A percentile compares a stretch with the other conserved stretches of the same genome.
Evolutionary conservation across 1,140 invertebrate genomes (phyloP).

Genomic region (Achroia grisella): DNA sequence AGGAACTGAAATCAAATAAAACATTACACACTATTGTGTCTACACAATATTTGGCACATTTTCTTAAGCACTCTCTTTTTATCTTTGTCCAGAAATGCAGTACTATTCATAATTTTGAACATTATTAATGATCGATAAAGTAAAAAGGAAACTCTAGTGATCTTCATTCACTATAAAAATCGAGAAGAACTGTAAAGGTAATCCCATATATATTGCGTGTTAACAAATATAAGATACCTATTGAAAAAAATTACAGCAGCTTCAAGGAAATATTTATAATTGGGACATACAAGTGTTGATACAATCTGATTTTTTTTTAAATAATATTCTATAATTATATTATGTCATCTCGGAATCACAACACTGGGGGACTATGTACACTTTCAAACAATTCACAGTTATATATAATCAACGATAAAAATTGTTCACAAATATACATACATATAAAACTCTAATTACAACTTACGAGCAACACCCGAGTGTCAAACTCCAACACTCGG

Average conservation of each 20-base stretch:
- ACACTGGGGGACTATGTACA: constrained; percentile 62
- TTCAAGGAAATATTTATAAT: constrained; percentile 23
- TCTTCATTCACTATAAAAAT: too few relatives aligned
- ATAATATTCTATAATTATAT: constrained; percentile 18
- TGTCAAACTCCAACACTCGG: not conserved
- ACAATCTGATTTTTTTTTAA: constrained; percentile 18
- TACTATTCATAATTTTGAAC: too few relatives aligned
- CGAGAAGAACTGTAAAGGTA: too few relatives aligned
- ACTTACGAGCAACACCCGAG: constrained; percentile 19
- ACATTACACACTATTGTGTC: constrained; percentile 24
- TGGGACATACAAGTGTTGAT: constrained; percentile 25
- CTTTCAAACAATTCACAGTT: constrained; percentile 26
- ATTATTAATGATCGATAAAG: too few relatives aligned
- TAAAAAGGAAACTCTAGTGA: too few relatives aligned
- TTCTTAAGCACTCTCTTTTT: not conserved
- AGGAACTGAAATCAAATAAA: constrained; percentile 11
- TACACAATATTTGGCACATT: constrained; percentile 68
- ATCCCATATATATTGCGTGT: too few relatives aligned
- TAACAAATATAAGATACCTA: too few relatives aligned
- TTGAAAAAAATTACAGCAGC: constrained; percentile 26
- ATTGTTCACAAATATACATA: constrained; percentile 63
- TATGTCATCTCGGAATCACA: constrained; percentile 46
- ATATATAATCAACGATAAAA: constrained; percentile 32
- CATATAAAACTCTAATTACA: constrained; percentile 35
- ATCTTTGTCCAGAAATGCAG: too few relatives aligned